A percentile compares a stretch with the other conserved stretches of the same genome.
Conservation (phyloP, 2,888 invertebrate genomes). For the Plebejus anna region DNA sequence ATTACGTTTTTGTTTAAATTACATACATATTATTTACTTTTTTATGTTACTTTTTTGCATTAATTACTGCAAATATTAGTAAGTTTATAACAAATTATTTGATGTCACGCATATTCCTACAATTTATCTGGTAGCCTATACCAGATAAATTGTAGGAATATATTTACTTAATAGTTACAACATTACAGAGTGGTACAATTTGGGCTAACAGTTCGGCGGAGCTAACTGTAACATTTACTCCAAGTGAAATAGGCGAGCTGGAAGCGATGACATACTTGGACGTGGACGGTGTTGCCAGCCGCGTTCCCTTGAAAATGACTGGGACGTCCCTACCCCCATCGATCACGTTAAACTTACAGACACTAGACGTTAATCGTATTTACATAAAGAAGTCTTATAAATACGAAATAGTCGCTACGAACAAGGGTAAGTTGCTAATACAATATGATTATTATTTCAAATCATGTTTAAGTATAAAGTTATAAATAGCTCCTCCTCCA, state of each 20-base stretch:
- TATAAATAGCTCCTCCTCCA: no score
- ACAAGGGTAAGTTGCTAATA: constrained; percentile 61
- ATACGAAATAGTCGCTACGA: constrained; percentile 81
- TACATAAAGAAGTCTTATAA: constrained; percentile 80
- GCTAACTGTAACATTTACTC: constrained; percentile 77
- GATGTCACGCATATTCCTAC: background rate
- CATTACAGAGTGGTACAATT: constrained; percentile 76
- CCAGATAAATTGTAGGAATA: background rate
- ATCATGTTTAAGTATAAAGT: no score
- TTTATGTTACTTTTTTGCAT: background rate
- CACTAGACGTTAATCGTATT: constrained; percentile 77
- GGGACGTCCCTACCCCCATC: constrained; percentile 81
- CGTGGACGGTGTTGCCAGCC: constrained; percentile 74
- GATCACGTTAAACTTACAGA: constrained; percentile 76
- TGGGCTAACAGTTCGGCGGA: constrained; percentile 78
- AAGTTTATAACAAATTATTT: no score
- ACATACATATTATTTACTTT: background rate
- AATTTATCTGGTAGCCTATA: background rate
- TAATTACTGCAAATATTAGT: background rate
- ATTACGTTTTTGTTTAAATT: background rate
- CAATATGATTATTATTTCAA: background rate
- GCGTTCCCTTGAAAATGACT: constrained; percentile 71
- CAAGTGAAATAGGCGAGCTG: constrained; percentile 73
- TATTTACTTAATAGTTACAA: background rate
- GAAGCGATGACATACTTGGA: constrained; percentile 78